These are phyloP conservation scores for Megalonaias nervosa DNA, from an alignment of 1,140 invertebrate species.

Conservation along the genomic window DNA sequence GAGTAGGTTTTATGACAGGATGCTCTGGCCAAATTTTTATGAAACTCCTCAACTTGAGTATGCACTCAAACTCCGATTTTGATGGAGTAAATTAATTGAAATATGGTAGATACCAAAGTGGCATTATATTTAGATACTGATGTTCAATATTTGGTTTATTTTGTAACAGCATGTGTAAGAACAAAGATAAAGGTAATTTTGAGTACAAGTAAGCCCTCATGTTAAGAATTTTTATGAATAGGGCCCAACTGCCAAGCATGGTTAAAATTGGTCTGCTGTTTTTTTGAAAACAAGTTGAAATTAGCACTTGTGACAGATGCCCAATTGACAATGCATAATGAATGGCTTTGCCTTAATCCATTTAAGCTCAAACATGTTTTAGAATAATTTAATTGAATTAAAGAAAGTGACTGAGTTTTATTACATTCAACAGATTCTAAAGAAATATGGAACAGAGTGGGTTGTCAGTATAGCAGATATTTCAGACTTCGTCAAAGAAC, in stretches of 20 bases:
- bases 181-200: too few relatives aligned
- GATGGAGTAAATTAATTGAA: too few relatives aligned
- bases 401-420: neutral
- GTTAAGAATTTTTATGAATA: neutral
- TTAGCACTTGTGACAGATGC: neutral
- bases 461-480: conserved; percentile 60
- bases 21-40: too few relatives aligned
- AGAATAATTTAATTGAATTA: conserved; percentile 2
- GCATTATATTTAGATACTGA: too few relatives aligned
- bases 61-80: too few relatives aligned
- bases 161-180: too few relatives aligned
- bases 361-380: neutral
- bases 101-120: too few relatives aligned
- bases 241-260: too few relatives aligned
- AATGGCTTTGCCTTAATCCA: neutral
- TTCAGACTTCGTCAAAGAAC: conserved; percentile 58
- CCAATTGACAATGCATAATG: too few relatives aligned
- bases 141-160: too few relatives aligned
- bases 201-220: too few relatives aligned
- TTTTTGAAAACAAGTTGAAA: neutral
- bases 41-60: too few relatives aligned
- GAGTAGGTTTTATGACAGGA: neutral
- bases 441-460: conserved; percentile 48
- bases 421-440: conserved; percentile 42
- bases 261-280: neutral